Conservation (phyloP, 2,888 invertebrate species). For the Protula sp. region DNA sequence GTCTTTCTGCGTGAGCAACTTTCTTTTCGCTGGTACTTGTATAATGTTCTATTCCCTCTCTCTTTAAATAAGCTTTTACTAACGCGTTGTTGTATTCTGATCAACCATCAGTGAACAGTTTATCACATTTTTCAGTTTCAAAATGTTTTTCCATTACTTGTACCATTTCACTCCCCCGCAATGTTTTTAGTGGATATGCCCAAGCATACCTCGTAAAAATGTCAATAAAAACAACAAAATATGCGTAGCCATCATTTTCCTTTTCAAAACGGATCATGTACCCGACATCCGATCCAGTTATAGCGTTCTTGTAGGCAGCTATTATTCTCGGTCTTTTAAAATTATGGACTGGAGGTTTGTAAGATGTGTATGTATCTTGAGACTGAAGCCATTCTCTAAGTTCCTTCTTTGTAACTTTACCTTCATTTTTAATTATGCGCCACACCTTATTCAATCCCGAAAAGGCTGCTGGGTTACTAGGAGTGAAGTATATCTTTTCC, state of each 20-base stretch:
- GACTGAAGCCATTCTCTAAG: background rate
- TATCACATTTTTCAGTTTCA: background rate
- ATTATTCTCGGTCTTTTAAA: background rate
- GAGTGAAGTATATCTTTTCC: background rate
- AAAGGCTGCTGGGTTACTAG: background rate
- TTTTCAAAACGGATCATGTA: too few relatives aligned
- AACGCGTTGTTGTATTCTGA: background rate
- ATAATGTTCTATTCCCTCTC: background rate
- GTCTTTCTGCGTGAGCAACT: background rate
- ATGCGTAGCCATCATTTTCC: too few relatives aligned
- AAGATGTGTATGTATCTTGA: background rate
- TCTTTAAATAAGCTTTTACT: background rate
- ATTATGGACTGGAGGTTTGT: background rate
- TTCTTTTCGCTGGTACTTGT: background rate
- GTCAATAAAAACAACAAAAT: too few relatives aligned
- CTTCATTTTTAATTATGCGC: background rate
- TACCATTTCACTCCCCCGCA: background rate
- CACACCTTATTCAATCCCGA: background rate
- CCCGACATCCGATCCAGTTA: background rate
- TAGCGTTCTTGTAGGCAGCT: background rate
- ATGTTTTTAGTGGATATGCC: constrained; percentile 3
- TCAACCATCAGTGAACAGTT: background rate
- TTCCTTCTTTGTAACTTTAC: background rate
- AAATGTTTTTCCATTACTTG: background rate
- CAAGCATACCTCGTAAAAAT: too few relatives aligned